Evolutionary conservation across 2,113 vertebrate species (phyloP), one percentile per base, ranked within the genome.

Genomic region (Macquaria ambigua): DNA sequence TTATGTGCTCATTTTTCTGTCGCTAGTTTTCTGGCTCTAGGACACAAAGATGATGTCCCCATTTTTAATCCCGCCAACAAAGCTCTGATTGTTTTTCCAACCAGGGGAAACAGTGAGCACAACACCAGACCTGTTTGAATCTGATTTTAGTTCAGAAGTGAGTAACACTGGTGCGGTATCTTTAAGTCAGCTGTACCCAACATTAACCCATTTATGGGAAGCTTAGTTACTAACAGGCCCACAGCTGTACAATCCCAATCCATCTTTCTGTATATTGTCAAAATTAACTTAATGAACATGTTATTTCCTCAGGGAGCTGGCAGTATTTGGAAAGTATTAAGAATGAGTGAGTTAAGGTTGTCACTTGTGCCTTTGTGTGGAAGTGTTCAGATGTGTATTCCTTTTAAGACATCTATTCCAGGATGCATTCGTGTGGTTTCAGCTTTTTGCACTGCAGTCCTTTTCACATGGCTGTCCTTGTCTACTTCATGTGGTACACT

Each of bases 401-500:
- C 77, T 81, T 69, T 70, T 56, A 85, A 84, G 48, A 79, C 15
- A 39, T 75, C 61, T 86, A 82, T 86, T 86, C 76, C 67, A 41
- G 79, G 84, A 84, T 66, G 43, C 48, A 21, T 75, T 56, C 16
- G 72, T 68, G 86, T 50, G 74, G 72, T 86, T 83, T 63, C 16
- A 59, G 46, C 16, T 62, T 53, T 50, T 58, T 58, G 18, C 39
- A 43, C 14, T 52, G 59, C 28, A 62, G 64, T 67, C 37, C 58
- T 46, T 58, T 81, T 73, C 53, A 69, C 58, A 61, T 62, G 48
- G 31, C 59, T 61, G 74, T 84, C 41, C 66, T 58, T 59, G 61
- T 85, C 56, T 79, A 18, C 73, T 67, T 83, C 55, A 81, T 83
- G 83, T 78, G 77, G 77, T 41, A 25, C 76, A 76, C 31, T 88